Evolutionary conservation across 2,888 invertebrate genomes (phyloP), one percentile per base, ranked within the genome.

Genomic region (Masnerella sp.): DNA sequence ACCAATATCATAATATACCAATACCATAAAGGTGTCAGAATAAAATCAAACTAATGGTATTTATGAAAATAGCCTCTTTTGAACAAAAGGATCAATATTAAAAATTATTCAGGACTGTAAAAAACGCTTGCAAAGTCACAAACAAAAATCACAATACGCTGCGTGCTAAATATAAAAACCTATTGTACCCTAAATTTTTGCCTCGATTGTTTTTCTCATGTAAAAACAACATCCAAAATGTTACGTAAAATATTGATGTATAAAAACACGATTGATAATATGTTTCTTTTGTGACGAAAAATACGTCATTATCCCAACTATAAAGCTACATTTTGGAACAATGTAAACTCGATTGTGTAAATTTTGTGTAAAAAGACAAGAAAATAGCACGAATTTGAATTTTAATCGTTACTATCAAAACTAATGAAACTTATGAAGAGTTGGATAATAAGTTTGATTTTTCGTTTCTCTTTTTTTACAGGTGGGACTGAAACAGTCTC

Each of bases 261-360:
- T 62, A 49, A 62, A 62, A 62, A 47, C 9, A 12, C 7, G 11
- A 11, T 40, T 15, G 12, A 49, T 12, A 38, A 30, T 49, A 51
- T 62, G 51, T 49, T 62, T 62, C 51, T 32, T 51, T 32, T 47
- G 38, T 8, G 62, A 51, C 62, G 22, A 28, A 28, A 54, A 54
- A 25, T 43, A 58, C 34, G 22, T 32, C 20, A 11, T 38, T 17
- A 38, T 38, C 5, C 12, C 17, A 47, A 59, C 59, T 47, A 47
- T 25, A 32, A 20, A 34, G 14, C 58, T 56, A 56, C n/a, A 1
- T 2, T 51, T 51, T n/a, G 4, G 8, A 32, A 32, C 7, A 11
- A 17, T 2, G 17, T n/a, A n/a, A n/a, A 30, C 5, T 32, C 4
- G 2, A 12, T 45, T 11, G 17, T 47, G n/a, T 20, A 62, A 42